phyloP scores from a whole-genome alignment of 2,797 vertebrate species.

The Microcaecilia unicolor region DNA sequence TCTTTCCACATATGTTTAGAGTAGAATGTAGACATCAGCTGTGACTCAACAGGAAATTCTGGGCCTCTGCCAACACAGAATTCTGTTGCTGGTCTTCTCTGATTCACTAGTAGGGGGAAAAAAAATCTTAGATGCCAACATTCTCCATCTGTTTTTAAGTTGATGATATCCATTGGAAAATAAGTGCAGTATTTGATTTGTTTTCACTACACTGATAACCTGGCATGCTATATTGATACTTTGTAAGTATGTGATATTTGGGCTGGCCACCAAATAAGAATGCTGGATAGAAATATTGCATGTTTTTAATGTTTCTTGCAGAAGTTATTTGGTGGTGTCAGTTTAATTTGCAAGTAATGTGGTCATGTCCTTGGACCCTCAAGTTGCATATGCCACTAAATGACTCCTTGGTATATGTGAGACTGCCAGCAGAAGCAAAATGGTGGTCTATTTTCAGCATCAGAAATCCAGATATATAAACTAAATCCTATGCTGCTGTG shows the following conservation, averaged over 20 bases:
- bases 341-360: too few relatives aligned
- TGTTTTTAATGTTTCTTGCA: too few relatives aligned
- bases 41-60: constrained; percentile 47
- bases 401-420: too few relatives aligned
- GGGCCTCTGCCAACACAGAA: constrained; percentile 25
- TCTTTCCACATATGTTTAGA: constrained; percentile 33
- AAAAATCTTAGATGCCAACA: constrained; percentile 10
- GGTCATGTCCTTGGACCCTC: too few relatives aligned
- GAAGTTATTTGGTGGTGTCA: too few relatives aligned
- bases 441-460: too few relatives aligned
- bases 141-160: constrained; percentile 34
- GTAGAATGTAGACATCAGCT: constrained; percentile 36
- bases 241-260: not conserved
- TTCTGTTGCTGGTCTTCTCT: constrained; percentile 24
- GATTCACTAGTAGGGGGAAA: constrained; percentile 38
- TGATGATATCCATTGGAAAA: constrained; percentile 30
- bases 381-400: too few relatives aligned
- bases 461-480: too few relatives aligned
- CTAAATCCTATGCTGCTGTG: too few relatives aligned
- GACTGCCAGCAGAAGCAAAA: too few relatives aligned
- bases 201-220: constrained; percentile 15
- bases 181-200: constrained; percentile 18
- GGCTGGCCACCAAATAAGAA: not conserved
- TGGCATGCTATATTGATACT: not conserved
- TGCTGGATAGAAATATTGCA: too few relatives aligned